Conservation (phyloP, 1,140 invertebrate species). For the Camponotus vicinus region DNA sequence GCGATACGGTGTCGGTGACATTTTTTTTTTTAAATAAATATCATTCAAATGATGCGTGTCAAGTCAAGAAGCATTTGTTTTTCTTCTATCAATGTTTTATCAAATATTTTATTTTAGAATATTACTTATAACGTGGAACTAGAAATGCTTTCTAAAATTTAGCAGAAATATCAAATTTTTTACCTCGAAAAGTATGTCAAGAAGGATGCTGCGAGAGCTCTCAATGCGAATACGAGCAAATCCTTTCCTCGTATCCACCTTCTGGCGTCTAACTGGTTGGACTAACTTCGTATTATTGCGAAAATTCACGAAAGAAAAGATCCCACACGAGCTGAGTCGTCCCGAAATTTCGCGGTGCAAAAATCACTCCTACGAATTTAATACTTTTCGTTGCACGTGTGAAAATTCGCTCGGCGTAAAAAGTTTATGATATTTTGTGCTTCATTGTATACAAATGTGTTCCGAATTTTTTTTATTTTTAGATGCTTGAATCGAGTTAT, state of each 20-base stretch:
- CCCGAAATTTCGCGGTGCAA: constrained; percentile 35
- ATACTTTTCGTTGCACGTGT: constrained; percentile 4
- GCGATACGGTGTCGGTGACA: too few relatives aligned
- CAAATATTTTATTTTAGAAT: not conserved
- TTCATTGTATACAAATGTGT: not conserved
- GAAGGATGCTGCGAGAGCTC: not conserved
- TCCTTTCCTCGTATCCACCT: constrained; percentile 2
- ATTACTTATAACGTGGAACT: too few relatives aligned
- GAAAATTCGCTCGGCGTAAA: constrained; percentile 5
- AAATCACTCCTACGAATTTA: constrained; percentile 10
- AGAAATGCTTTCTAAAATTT: not conserved
- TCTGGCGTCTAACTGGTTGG: constrained; percentile 24
- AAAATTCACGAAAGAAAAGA: constrained; percentile 38
- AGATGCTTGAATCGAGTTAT: not conserved
- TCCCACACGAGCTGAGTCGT: constrained; percentile 12
- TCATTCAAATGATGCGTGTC: not conserved
- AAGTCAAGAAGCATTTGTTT: not conserved
- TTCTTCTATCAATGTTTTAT: too few relatives aligned
- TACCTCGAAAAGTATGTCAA: not conserved
- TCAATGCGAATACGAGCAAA: not conserved
- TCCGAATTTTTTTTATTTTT: not conserved
- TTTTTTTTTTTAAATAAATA: not conserved
- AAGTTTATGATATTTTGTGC: not conserved
- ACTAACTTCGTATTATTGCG: constrained; percentile 24
- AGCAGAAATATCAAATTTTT: not conserved